Conservation (phyloP, 1,140 invertebrate species). For the Littorina saxatilis region DNA sequence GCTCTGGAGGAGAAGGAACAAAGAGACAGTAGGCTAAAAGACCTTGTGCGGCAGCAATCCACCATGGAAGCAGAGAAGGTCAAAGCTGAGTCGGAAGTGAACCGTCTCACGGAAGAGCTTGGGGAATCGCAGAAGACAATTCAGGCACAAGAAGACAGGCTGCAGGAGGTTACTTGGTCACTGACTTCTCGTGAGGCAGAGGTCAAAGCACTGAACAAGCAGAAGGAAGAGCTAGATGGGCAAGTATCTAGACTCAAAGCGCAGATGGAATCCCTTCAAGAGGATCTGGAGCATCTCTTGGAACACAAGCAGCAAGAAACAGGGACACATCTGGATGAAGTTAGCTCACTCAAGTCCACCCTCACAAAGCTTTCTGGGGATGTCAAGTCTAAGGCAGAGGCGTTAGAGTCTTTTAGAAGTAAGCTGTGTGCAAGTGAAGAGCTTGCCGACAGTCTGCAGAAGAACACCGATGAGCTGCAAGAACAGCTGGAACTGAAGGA, state of each 20-base stretch:
- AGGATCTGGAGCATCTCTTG: conserved; percentile 9
- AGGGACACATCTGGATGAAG: conserved; percentile 17
- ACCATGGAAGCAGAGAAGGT: conserved; percentile 17
- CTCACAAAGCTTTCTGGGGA: conserved; percentile 30
- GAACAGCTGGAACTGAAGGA: conserved; percentile 27
- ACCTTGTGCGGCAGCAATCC: conserved; percentile 16
- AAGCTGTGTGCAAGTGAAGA: background rate
- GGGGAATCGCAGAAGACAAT: background rate
- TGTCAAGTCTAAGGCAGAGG: background rate
- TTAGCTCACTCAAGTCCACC: conserved; percentile 23
- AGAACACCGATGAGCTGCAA: conserved; percentile 24
- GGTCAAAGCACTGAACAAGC: background rate
- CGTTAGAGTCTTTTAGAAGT: background rate
- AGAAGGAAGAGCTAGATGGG: background rate
- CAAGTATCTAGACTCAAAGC: background rate
- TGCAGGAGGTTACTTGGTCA: conserved; percentile 26
- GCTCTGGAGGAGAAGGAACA: conserved; percentile 12
- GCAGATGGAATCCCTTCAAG: background rate
- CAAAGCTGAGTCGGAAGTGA: conserved; percentile 17
- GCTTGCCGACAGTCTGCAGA: background rate
- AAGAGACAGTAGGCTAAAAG: background rate
- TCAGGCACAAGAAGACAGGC: conserved; percentile 31
- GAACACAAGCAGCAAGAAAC: conserved; percentile 38
- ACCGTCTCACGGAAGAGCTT: conserved; percentile 19
- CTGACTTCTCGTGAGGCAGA: background rate